phyloP scores from a whole-genome alignment of 1,140 invertebrate species.

The Saccostrea cuccullata region DNA sequence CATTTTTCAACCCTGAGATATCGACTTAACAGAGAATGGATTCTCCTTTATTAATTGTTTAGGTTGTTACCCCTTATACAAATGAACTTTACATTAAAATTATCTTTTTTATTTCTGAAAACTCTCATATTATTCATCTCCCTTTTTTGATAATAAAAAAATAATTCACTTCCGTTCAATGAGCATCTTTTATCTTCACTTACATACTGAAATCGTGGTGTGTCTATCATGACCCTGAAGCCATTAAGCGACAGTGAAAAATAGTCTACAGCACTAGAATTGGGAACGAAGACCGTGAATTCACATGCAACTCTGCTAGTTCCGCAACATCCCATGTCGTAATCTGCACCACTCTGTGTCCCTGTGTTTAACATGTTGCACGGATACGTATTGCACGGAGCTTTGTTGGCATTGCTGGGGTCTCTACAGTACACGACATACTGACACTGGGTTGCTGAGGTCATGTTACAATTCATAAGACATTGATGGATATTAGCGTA shows the following conservation, averaged over 20 bases:
- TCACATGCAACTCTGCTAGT: conserved; percentile 39
- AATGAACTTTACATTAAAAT: too few species aligned
- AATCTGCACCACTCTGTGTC: neutral
- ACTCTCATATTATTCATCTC: too few species aligned
- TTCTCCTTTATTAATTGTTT: too few species aligned
- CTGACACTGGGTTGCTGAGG: neutral
- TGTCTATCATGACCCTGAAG: conserved; percentile 56
- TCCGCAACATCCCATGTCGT: conserved; percentile 47
- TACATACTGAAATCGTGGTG: conserved; percentile 58
- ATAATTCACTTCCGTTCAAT: too few species aligned
- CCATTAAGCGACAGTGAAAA: conserved; percentile 58
- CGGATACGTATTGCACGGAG: neutral
- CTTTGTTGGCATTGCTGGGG: neutral
- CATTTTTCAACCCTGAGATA: too few species aligned
- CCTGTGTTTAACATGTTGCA: conserved; percentile 27
- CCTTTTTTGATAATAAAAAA: too few species aligned
- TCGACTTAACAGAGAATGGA: too few species aligned
- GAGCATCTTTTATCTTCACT: conserved; percentile 26
- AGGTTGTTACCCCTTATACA: too few species aligned
- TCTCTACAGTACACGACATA: conserved; percentile 12
- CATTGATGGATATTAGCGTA: conserved; percentile 7
- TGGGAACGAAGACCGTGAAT: conserved; percentile 66
- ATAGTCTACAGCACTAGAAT: conserved; percentile 66
- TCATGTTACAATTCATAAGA: neutral
- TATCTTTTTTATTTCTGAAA: too few species aligned